phyloP scores from a whole-genome alignment of 2,113 vertebrate genomes.

The Vicugna pacos region DNA sequence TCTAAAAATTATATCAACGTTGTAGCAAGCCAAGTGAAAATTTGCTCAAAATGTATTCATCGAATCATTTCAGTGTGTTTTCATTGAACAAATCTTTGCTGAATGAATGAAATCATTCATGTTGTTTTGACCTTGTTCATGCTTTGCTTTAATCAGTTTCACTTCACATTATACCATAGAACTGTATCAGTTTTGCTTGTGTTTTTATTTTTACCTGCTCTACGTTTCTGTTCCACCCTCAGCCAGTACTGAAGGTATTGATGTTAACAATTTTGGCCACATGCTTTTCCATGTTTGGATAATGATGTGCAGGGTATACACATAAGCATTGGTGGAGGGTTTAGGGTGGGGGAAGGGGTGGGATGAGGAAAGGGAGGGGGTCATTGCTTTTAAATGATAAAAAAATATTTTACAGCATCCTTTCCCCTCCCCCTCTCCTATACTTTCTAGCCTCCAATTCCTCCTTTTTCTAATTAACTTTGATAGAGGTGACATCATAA shows the following conservation, averaged over 20 bases:
- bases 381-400: not conserved
- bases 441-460: not conserved
- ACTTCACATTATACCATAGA: not conserved
- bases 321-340: not conserved
- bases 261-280: not conserved
- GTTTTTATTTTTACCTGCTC: not conserved
- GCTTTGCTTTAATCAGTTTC: not conserved
- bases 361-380: not conserved
- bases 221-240: not conserved
- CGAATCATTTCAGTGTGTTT: not conserved
- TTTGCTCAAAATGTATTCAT: not conserved
- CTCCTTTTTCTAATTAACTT: slow-evolving; percentile 2
- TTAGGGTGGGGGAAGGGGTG: too few species aligned
- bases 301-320: not conserved
- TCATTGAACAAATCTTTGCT: not conserved
- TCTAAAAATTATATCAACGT: not conserved
- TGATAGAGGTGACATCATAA: not conserved
- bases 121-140: not conserved
- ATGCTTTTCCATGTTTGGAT: not conserved
- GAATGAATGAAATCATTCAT: not conserved
- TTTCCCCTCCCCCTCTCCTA: not conserved
- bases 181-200: not conserved
- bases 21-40: not conserved
- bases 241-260: not conserved
- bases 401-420: not conserved